Conservation (phyloP, 2,888 invertebrate species). For the Drosophila robusta region DNA sequence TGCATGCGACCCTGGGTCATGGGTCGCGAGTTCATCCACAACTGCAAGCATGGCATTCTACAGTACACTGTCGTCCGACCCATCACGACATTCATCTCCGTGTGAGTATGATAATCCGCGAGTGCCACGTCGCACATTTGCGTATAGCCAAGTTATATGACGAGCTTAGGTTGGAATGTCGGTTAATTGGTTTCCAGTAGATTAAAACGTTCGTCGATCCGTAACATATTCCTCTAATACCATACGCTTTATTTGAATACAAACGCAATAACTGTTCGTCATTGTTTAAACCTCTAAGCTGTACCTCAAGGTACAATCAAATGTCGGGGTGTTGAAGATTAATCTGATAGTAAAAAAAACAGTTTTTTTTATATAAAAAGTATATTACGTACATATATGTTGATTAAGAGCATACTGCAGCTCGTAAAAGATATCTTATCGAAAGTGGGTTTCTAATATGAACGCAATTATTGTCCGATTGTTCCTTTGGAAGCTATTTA, state of each 20-base stretch:
- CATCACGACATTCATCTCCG: constrained; percentile 94
- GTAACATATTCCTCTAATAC: neutral
- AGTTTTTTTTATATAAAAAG: no score
- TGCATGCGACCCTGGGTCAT: constrained; percentile 96
- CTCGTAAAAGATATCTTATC: no score
- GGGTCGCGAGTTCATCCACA: constrained; percentile 96
- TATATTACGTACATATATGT: no score
- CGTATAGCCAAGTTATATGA: neutral
- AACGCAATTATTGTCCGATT: no score
- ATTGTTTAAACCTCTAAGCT: neutral
- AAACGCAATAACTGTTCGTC: neutral
- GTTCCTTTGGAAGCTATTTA: no score
- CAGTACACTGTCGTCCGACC: constrained; percentile 97
- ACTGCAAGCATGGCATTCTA: constrained; percentile 97
- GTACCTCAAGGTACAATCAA: no score
- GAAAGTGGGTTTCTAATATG: no score
- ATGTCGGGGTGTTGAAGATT: no score
- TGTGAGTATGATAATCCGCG: constrained; percentile 87
- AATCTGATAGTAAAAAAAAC: no score
- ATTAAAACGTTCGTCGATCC: neutral
- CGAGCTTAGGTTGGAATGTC: neutral
- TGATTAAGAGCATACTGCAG: no score
- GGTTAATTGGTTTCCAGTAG: neutral
- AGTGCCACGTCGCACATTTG: constrained; percentile 7
- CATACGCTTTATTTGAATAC: neutral